Percentiles rank a stretch among this genome's conserved stretches.
These are phyloP conservation scores for Pantala flavescens DNA, from an alignment of 1,140 invertebrate genomes.

Conservation along the genomic window DNA sequence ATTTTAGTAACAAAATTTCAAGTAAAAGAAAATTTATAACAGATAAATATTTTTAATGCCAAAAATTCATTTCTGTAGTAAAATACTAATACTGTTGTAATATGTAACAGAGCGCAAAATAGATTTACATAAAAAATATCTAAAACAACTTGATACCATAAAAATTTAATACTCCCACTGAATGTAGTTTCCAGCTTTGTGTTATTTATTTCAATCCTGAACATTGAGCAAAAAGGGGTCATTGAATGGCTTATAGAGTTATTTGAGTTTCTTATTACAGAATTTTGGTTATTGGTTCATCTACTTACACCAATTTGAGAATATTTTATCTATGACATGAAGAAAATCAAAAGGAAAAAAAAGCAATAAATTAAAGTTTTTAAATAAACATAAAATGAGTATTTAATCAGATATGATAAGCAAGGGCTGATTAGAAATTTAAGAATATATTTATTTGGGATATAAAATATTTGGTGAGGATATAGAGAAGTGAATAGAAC, in stretches of 20 bases:
- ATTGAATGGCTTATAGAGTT: background rate
- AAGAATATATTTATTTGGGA: background rate
- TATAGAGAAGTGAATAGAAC: no score
- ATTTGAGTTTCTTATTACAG: background rate
- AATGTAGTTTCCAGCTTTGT: background rate
- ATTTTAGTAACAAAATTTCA: no score
- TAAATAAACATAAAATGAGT: constrained; percentile 4
- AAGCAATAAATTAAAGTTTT: background rate
- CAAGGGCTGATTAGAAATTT: background rate
- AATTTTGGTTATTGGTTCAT: background rate
- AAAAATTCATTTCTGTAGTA: no score
- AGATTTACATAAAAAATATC: no score
- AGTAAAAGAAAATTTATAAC: no score
- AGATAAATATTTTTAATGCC: no score
- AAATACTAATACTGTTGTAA: no score
- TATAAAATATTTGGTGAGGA: background rate
- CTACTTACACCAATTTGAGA: background rate
- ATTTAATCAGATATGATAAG: background rate
- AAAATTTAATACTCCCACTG: no score
- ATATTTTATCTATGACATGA: background rate
- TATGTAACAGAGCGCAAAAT: no score
- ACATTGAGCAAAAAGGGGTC: background rate
- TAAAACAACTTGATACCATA: no score
- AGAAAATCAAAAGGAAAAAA: background rate
- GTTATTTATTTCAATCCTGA: background rate